Base-by-base conservation (phyloP, 2,113 vertebrate species). In the Lycaon pictus region DNA sequence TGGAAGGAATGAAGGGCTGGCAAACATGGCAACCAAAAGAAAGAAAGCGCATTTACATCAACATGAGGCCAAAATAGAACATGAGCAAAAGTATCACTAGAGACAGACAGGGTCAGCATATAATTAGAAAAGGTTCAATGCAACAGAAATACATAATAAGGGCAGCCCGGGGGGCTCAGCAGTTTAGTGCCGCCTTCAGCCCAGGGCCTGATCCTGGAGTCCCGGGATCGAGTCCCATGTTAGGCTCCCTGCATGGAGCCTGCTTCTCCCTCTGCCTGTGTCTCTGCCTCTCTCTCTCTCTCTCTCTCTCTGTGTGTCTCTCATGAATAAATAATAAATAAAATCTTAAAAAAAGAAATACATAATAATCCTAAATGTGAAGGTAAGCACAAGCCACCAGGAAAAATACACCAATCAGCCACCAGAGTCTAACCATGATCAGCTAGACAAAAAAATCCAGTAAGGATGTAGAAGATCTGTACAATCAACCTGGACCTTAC, bases 321-420 rank as follows among this genome's bases (percentile, higher is more conserved):
- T 43, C 43, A 43, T 43, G 43, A 43, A 43, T 43, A 43, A 43
- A 43, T 43, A 43, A 43, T 43, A 43, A 43, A 43, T 43, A 43
- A 43, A 43, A 43, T 43, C 43, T 43, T 43, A 1, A 6, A 43
- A 43, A 6, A 43, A 43, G 7, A 43, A 53, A 43, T 1, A 2
- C 0, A 16, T 2, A 29, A 20, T 5, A 32, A 43, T 10, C 16
- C 23, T 53, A 27, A 25, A n/a, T 5, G 1, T 22, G 15, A 11
- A 2, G 7, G 0, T 11, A 6, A 12, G 15, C 1, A 35, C 7
- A 11, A 19, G 71, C 43, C 6, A 8, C 35, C 29, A 12, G 20
- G 58, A 43, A n/a, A 55, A 15, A 27, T 9, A 62, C 72, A 20
- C 9, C 1, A 22, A 7, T 7, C 16, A 3, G 19, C 71, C 29